Conservation (phyloP, 2,797 vertebrate genomes). For the Diplodus puntazzo region DNA sequence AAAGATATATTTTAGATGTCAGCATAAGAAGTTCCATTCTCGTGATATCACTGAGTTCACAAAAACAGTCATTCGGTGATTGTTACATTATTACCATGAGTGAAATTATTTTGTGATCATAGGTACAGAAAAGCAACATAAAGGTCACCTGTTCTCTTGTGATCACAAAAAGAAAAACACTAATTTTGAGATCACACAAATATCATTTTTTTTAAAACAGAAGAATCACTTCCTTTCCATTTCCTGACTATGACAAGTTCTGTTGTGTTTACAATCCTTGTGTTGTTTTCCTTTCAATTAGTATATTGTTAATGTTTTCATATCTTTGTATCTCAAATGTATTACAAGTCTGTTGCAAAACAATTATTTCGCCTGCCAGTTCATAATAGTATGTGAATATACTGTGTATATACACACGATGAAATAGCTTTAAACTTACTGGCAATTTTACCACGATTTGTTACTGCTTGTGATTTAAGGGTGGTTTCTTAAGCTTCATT, state of each 20-base stretch:
- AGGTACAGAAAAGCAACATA: neutral
- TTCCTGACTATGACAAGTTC: neutral
- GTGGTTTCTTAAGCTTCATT: neutral
- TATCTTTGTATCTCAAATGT: neutral
- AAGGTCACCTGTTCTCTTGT: neutral
- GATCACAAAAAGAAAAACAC: neutral
- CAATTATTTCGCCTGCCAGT: too few relatives aligned
- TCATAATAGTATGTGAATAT: neutral
- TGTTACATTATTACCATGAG: neutral
- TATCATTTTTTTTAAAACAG: neutral
- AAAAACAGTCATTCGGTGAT: neutral
- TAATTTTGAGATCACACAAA: neutral
- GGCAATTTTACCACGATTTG: neutral
- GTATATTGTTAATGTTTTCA: neutral
- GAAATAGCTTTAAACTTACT: slow-evolving; percentile 7
- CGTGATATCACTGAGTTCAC: neutral
- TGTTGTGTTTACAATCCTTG: too few relatives aligned
- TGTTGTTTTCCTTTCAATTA: neutral
- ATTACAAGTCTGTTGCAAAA: neutral
- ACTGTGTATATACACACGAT: neutral
- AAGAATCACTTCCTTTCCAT: neutral
- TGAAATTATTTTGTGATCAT: neutral
- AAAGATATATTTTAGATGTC: neutral
- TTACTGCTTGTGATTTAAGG: neutral
- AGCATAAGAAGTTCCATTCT: neutral